Evolutionary conservation across 1,140 invertebrate species (phyloP).

Genomic region (Brachystomella parvula): DNA sequence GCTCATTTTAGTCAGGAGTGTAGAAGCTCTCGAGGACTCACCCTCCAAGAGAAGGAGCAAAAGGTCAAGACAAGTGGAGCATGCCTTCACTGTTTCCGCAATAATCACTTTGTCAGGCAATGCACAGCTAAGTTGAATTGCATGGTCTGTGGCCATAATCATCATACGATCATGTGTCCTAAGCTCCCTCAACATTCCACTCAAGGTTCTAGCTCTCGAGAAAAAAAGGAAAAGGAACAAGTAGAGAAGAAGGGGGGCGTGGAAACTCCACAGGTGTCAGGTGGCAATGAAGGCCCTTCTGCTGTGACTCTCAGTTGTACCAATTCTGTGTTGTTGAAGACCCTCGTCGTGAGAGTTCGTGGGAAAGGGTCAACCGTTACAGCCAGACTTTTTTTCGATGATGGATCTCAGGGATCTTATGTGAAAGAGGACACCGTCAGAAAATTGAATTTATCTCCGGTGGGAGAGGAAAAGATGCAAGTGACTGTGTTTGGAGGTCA

Average conservation of each 20-base stretch:
- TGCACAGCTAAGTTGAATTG: background rate
- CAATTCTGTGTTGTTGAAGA: background rate
- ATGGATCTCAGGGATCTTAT: conserved; percentile 3
- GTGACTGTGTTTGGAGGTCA: conserved; percentile 6
- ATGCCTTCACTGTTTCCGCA: background rate
- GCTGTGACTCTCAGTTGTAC: background rate
- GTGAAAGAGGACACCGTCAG: background rate
- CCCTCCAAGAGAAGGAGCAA: background rate
- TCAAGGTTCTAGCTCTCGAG: too few relatives aligned
- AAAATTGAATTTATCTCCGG: background rate
- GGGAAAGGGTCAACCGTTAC: background rate
- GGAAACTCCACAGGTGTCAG: too few relatives aligned
- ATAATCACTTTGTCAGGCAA: background rate
- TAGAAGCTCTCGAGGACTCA: background rate
- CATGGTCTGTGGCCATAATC: background rate
- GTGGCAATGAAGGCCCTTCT: background rate
- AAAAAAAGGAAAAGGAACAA: background rate
- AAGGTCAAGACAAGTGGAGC: background rate
- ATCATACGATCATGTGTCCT: background rate
- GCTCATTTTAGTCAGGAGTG: background rate
- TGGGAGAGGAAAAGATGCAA: background rate
- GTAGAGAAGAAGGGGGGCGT: too few relatives aligned
- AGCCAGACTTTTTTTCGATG: conserved; percentile 5
- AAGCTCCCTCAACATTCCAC: too few relatives aligned
- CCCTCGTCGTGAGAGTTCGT: background rate